Base-by-base conservation (phyloP, 2,888 invertebrate species). In the Hirtodrosophila cameraria region DNA sequence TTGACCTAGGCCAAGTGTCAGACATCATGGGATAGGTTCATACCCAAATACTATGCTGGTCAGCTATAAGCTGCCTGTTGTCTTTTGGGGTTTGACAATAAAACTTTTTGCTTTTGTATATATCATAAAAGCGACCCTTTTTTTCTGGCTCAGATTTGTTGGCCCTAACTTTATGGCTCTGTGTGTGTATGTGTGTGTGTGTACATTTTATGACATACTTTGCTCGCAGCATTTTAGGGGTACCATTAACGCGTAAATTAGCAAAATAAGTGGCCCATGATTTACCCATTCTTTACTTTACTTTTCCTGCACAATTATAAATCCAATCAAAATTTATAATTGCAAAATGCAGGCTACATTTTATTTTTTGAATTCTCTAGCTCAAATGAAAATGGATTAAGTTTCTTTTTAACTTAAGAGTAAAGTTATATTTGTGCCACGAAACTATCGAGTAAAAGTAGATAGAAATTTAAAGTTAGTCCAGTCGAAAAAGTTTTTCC, bases 161-260 rank as follows among this genome's bases (percentile, higher is more conserved):
- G 58, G 31, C 58, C 55, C 58, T 59, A 60, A 45, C 54, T 81
- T 77, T 68, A 77, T 57, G 65, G 46, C 31, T 35, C 0, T 8
- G 7, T 13, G 23, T 12, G 43, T 13, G 9, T 13, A 43, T 23
- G 13, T 48, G 2, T 38, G n/a, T 28, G 23, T 3, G 9, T 33
- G 33, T 23, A 23, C 35, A 45, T 63, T 74, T 74, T 74, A 74
- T 54, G 59, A 68, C 60, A 71, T 75, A 68, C 59, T 71, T 73
- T 41, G 33, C 25, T 12, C 25, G 31, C 39, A 49, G 33, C 41
- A 61, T 54, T 72, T 72, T 68, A 35, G 63, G 55, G 59, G 55
- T 39, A 46, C 38, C 52, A 52, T 50, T 67, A 61, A 38, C 41
- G 11, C 61, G 46, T 36, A 31, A 48, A 60, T 70, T 57, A 45